Conservation (phyloP, 2,113 vertebrate species). For the Pithys albifrons region DNA sequence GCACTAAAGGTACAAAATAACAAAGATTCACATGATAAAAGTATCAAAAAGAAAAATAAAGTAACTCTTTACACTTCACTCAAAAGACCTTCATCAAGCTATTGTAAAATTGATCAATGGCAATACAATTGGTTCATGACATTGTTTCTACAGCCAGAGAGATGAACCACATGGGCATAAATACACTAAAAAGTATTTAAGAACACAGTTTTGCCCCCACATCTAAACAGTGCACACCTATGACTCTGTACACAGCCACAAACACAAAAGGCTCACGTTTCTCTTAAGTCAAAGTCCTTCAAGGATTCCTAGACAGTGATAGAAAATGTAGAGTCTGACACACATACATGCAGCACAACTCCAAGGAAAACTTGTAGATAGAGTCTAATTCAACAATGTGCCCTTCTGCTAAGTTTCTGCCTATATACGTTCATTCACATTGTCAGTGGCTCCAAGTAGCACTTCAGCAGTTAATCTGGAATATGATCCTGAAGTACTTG, state of each 20-base stretch:
- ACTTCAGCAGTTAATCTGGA: neutral
- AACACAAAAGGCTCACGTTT: neutral
- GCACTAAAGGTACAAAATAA: slow-evolving; percentile 17
- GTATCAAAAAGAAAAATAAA: neutral
- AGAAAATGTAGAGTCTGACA: neutral
- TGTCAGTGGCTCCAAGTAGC: neutral
- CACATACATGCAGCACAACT: neutral
- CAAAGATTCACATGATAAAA: slow-evolving; percentile 25
- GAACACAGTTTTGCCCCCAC: neutral
- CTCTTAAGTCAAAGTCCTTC: neutral
- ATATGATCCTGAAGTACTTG: neutral
- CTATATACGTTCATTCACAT: neutral
- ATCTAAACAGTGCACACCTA: neutral
- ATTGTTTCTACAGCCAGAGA: neutral
- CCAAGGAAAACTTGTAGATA: neutral
- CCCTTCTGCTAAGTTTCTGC: neutral
- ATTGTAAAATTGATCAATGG: neutral
- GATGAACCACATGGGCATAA: neutral
- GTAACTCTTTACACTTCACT: neutral
- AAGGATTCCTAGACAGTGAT: neutral
- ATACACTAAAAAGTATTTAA: neutral
- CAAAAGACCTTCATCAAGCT: neutral
- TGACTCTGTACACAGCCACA: neutral
- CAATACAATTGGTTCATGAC: neutral
- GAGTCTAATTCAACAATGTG: neutral